Evolutionary conservation across 2,113 vertebrate species (phyloP).

Genomic region (Lepidothrix coronata): DNA sequence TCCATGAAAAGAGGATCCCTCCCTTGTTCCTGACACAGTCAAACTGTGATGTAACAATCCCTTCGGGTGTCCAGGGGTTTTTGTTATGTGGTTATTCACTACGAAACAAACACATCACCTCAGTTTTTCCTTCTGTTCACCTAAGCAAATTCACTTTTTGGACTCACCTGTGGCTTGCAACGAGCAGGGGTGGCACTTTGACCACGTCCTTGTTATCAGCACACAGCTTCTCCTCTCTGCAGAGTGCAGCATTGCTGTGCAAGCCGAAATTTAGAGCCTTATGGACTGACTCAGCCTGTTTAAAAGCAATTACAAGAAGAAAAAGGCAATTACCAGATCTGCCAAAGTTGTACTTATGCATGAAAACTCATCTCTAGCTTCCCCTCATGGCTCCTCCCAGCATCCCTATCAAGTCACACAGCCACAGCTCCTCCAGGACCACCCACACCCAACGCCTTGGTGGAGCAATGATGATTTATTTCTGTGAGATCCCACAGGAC

Average conservation of each 20-base stretch:
- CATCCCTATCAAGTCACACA: not conserved
- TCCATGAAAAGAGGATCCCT: fast-evolving
- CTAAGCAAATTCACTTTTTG: not conserved
- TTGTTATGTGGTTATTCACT: not conserved
- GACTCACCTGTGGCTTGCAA: conserved; percentile 35
- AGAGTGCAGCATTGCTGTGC: not conserved
- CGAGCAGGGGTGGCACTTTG: not conserved
- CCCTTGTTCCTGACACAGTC: not conserved
- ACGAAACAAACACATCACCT: fast-evolving
- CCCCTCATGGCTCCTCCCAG: not conserved
- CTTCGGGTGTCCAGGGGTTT: not conserved
- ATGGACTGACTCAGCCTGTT: not conserved
- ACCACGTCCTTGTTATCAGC: not conserved
- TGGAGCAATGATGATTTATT: fast-evolving
- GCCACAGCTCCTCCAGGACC: not conserved
- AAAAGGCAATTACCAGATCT: not conserved
- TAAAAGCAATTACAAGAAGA: not conserved
- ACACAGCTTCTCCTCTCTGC: not conserved
- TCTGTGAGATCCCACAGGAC: not conserved
- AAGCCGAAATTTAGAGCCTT: not conserved
- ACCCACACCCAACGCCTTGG: fast-evolving
- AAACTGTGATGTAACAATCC: fast-evolving
- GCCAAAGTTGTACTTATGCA: not conserved
- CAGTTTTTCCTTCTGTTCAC: not conserved
- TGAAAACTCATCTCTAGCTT: not conserved